A percentile compares a stretch with the other conserved stretches of the same genome.
phyloP scores from a whole-genome alignment of 2,888 invertebrate genomes.

The Diplolepis rosae region DNA sequence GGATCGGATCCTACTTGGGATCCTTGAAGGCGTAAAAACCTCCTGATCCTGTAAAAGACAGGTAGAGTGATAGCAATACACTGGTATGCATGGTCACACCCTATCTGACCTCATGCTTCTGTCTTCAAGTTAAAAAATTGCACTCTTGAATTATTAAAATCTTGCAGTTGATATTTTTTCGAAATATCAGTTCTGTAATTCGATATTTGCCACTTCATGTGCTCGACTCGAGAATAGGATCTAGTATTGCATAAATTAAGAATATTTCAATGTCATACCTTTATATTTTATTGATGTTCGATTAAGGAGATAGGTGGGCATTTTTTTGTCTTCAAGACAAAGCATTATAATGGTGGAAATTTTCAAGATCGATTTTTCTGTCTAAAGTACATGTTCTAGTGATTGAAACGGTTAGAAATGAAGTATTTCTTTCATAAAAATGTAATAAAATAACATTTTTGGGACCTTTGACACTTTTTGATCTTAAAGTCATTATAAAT shows the following conservation, averaged over 20 bases:
- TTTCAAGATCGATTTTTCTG: no score
- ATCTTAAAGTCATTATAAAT: no score
- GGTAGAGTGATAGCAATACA: not conserved
- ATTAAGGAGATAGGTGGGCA: not conserved
- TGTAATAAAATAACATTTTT: no score
- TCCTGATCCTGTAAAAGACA: not conserved
- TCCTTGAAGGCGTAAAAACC: constrained; percentile 47
- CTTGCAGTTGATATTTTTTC: not conserved
- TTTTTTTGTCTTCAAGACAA: no score
- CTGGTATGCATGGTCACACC: constrained; percentile 12
- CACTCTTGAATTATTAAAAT: not conserved
- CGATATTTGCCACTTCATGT: not conserved
- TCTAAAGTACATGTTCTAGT: no score
- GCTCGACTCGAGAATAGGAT: not conserved
- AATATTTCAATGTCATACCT: not conserved
- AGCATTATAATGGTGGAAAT: no score
- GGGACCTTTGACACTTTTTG: no score
- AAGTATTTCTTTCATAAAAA: no score
- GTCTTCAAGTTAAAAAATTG: not conserved
- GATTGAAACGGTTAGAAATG: no score
- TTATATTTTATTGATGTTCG: not conserved
- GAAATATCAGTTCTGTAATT: not conserved
- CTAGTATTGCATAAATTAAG: not conserved
- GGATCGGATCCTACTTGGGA: constrained; percentile 53
- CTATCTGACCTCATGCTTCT: not conserved